Base-by-base conservation (phyloP, 2,888 invertebrate species). In the Scaptomyza cyrtandrae region DNA sequence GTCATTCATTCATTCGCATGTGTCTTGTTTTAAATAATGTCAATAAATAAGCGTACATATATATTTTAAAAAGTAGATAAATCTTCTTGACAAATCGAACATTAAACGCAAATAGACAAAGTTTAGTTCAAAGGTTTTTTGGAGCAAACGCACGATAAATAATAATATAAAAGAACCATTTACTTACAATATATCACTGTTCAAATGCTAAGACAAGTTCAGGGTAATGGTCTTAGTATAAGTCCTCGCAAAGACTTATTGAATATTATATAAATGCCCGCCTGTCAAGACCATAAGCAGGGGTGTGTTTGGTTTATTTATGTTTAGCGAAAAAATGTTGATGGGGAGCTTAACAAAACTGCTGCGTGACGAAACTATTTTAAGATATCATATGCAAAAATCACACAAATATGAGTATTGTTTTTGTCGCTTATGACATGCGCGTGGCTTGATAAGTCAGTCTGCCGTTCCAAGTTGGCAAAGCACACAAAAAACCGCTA, bases 371-470 rank as follows among this genome's bases (percentile, higher is more conserved):
- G 4, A 29, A 35, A 63, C 39, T 53, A 56, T 59, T 56, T 59
- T n/a, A n/a, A 52, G 45, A 27, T 44, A 41, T 55, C 33, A 35
- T 29, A 46, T 62, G 43, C 37, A 59, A 56, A 64, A 62, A 39
- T 65, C 65, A 19, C 58, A 70, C 31, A 50, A 65, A 53, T 56
- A 65, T 62, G 46, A 24, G 46, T 54, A 59, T 56, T 65, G 61
- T 64, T 60, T 61, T 45, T 14, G 33, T 27, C 10, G 43, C 55
- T 33, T 35, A 29, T n/a, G 13, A 58, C 37, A 53, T 24, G 65
- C 77, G 67, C 78, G 72, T 75, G 72, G 61, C 65, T 61, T 69
- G 50, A 54, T 59, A 62, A 65, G 43, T 59, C 63, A 57, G 31
- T 35, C 44, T 41, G 14, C 9, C 52, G 39, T 10, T 41, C 4